Evolutionary conservation across 1,140 invertebrate species (phyloP), one percentile per base, ranked within the genome.

Genomic region (Augochlora pura): DNA sequence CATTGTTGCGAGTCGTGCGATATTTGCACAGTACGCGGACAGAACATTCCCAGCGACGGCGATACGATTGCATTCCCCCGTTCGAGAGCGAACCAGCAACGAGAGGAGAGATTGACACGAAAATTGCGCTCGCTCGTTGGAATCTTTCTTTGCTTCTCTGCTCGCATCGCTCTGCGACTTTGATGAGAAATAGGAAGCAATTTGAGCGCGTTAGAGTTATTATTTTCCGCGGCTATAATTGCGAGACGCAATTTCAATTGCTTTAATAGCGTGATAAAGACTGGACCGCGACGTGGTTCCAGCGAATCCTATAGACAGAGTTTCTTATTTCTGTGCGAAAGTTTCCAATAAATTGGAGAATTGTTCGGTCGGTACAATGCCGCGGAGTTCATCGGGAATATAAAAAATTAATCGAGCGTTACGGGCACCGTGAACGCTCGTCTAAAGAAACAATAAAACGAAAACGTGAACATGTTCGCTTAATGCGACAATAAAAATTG

Each of bases 1-100:
- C n/a, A 27, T 39, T n/a, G 42, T 67, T 67, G 38, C 49, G 57
- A 75, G 49, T 66, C 38, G 63, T 66, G 42, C 46, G 10, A 67
- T 67, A 66, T 42, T 54, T 57, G 18, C 23, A n/a, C 63, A 32
- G 57, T 75, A n/a, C 42, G 63, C 49, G 14, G 57, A 67, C 39
- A 14, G 39, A 62, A 27, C 25, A 39, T 25, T 42, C 27, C 18
- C 18, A n/a, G 18, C 54, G 54, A 57, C 21, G n/a, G 21, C 7
- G 8, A 21, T 21, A 57, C 21, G 21, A 57, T n/a, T n/a, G 21
- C 25, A 38, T 32, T 18, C 23, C n/a, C n/a, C n/a, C 59, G 27
- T 39, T 65, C 7, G 23, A 27, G 18, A 66, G 16, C 57, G 8
- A 32, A 4, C 42, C 9, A 38, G 27, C 27, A 69, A 57, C 64